Conservation (phyloP, 2,797 vertebrate genomes). For the Borostomias antarcticus region DNA sequence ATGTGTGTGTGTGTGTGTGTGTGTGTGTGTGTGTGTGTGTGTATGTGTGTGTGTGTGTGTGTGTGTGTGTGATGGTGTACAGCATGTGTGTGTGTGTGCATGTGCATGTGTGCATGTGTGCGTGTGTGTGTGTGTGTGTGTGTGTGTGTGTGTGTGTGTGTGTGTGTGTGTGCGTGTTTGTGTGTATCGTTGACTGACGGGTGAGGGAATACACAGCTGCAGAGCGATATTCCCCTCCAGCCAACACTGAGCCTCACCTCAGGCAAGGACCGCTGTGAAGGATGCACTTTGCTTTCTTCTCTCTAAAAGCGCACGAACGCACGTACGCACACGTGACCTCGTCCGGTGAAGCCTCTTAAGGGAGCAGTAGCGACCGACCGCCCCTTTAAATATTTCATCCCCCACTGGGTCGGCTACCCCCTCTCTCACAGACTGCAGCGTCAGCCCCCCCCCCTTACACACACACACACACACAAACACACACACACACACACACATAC, state of each 20-base stretch:
- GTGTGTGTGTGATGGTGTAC: no score
- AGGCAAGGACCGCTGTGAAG: neutral
- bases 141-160: no score
- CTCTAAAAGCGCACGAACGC: neutral
- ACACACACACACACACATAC: slow-evolving; percentile 9
- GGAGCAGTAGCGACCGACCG: neutral
- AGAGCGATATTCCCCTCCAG: neutral
- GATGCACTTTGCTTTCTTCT: neutral
- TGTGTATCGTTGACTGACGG: neutral
- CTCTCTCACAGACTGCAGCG: neutral
- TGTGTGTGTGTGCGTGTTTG: neutral
- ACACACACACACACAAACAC: neutral
- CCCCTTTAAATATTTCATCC: slow-evolving; percentile 12
- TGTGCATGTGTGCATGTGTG: no score
- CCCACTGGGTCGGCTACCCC: neutral
- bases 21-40: no score
- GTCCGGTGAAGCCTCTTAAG: neutral
- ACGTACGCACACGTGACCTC: no score
- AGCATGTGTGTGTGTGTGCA: no score
- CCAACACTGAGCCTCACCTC: neutral
- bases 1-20: no score
- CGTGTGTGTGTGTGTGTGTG: no score
- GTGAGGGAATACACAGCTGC: neutral
- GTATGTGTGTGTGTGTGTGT: no score
- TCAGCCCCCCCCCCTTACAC: neutral